Evolutionary conservation across 2,888 invertebrate genomes (phyloP), one percentile per base, ranked within the genome.

Genomic region (Cetonia aurata): DNA sequence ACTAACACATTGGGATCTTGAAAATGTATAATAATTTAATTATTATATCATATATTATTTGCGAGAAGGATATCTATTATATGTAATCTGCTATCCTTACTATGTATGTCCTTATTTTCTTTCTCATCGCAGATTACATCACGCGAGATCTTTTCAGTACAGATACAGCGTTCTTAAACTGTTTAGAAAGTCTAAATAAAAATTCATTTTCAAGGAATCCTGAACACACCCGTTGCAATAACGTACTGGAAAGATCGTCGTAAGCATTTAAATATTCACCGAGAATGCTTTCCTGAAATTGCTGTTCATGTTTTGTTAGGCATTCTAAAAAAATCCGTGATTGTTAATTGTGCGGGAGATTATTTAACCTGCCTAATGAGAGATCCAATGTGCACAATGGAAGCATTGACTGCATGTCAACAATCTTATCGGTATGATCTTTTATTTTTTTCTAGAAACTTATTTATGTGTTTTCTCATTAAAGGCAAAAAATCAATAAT

Each of bases 191-290:
- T 33, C 67, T 70, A 48, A 72, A 75, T 8, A 74, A 41, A 15
- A 72, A 65, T 31, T 74, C 69, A 52, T 70, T 68, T 44, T 67
- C 56, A 53, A 72, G 69, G n/a, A 70, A 69, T 17, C 72, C 41
- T 13, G 75, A 75, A 59, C 72, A 74, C 25, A 68, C 66, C 52
- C 75, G 57, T 3, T 37, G 48, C 6, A 72, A 69, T 60, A 70
- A 62, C 41, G 74, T 68, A n/a, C 19, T 15, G 48, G 74, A 65
- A 52, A 62, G 72, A 6, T 42, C 55, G 0, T 56, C 44, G n/a
- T 62, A 42, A 0, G 74, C 73, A 15, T 67, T 69, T 3, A 69
- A 31, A 62, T 73, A 75, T 25, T 59, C 67, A 6, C 48, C 46
- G 48, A 73, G 68, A 10, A 71, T 53, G 17, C 71, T 71, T 33